Percentiles rank a stretch among this genome's conserved stretches.
Conservation (phyloP, 1,140 invertebrate genomes). For the Lordiphosa stackelbergi region DNA sequence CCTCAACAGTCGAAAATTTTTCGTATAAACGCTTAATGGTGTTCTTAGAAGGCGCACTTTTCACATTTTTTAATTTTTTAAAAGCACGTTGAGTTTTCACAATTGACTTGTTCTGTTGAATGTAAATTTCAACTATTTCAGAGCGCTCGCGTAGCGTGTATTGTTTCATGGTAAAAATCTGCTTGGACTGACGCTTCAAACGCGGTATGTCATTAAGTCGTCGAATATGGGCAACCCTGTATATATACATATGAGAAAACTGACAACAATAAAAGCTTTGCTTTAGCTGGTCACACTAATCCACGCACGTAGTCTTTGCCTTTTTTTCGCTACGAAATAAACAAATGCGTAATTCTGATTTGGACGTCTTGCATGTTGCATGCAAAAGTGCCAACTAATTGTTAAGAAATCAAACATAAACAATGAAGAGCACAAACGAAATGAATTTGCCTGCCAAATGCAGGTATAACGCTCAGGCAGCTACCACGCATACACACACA, state of each 20-base stretch:
- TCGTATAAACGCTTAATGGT: no score
- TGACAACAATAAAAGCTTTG: slow-evolving; percentile 37
- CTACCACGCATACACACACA: slow-evolving; percentile 27
- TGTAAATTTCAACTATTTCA: no score
- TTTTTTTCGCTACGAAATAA: slow-evolving; percentile 26
- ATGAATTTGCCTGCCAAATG: slow-evolving; percentile 13
- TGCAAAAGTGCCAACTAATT: slow-evolving; percentile 55
- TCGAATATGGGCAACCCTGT: no score
- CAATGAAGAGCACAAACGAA: slow-evolving; percentile 38
- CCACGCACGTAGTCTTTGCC: slow-evolving; percentile 3
- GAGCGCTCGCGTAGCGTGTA: no score
- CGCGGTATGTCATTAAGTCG: no score
- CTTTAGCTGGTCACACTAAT: slow-evolving; percentile 30
- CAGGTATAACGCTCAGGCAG: slow-evolving; percentile 25
- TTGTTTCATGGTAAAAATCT: no score
- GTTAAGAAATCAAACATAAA: slow-evolving; percentile 57
- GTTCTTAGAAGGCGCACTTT: no score
- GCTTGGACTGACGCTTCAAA: no score
- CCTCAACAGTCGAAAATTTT: no score
- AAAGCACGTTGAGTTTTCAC: no score
- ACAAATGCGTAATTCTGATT: slow-evolving; percentile 62
- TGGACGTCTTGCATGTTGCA: slow-evolving; percentile 20
- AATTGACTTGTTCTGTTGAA: no score
- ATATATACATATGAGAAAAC: slow-evolving; percentile 21
- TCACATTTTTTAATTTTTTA: no score